Base-by-base conservation (phyloP, 2,888 invertebrate genomes). In the Nasonovia ribisnigri region DNA sequence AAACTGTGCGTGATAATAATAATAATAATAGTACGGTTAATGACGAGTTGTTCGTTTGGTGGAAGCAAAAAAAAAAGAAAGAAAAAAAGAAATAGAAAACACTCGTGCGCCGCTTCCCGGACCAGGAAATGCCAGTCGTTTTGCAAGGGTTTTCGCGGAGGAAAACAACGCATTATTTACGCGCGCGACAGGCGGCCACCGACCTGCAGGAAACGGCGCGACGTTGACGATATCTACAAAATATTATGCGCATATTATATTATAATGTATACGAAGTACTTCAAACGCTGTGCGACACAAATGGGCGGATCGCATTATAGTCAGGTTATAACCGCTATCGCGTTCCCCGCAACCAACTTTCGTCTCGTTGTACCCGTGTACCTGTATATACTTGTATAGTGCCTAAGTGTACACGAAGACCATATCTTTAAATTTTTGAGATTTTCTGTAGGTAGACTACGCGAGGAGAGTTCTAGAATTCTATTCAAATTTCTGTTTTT, bases 51-150 rank as follows among this genome's bases (percentile, higher is more conserved):
- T 46, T 86, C 36, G 8, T 86, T 86, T 86, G n/a, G 36, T 1
- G 20, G 36, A 8, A 0, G 36, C 0, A 36, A 20, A 13, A n/a
- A 36, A 36, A 77, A 0, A 6, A 1, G 36, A 42, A 84, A 84
- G 26, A 57, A 54, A 54, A 24, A 54, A 26, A 57, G 8, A 57
- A 54, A 51, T 2, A 51, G 6, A 8, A 86, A 46, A 46, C 46
- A 16, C 46, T 16, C 46, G 86, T 29, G 3, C 29, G 20, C 54
- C 54, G 20, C 11, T 43, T 43, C 26, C 10, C 29, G 29, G 42
- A 42, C 3, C 89, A 89, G 89, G 89, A 89, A 89, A 89, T 29
- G 42, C 43, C 57, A 43, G 89, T 89, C 89, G 89, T 89, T 60
- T 89, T 43, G 77, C 36, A 54, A 43, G 43, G 43, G 89, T 89